Evolutionary conservation across 30 jellyfish, hydroid and myxozoan species (phyloP), one percentile per base, ranked within the genome.

Genomic region (Sanderia malayensis): DNA sequence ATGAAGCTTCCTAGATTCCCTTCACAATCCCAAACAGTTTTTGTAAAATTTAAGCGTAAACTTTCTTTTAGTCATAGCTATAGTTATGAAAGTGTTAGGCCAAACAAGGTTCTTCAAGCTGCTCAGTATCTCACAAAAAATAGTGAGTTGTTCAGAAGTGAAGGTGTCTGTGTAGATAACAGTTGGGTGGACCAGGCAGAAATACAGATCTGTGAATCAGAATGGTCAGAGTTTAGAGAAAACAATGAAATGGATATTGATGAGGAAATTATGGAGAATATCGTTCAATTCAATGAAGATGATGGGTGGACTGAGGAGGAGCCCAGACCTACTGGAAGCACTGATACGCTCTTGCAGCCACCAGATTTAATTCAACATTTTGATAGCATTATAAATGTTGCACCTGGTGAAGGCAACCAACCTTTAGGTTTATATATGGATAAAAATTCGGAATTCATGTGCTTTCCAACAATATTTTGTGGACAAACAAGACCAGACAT

Each of bases 351-450:
- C 9, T 64, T 73, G 10, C 57, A 53, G 28, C 28, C 44, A 18
- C 29, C 65, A 25, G 68, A 53, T 59, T 8, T 46, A 23, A 10
- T 1, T 58, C 27, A 52, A 63, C 15, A 63, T 15, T 19, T 17
- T 45, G 55, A 49, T 25, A 18, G 11, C 34, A 58, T 17, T 11
- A 71, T 1, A n/a, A n/a, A n/a, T n/a, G n/a, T n/a, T n/a, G n/a
- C n/a, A n/a, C n/a, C 79, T 18, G 64, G 79, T 11, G 79, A 73
- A 26, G 79, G 85, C 24, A 73, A 73, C 55, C 76, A 41, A 31
- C 85, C 85, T 2, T 25, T 73, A 26, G 85, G 76, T 6, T 4
- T 73, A 26, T 73, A 52, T 33, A 11, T 17, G 6, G 85, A 58
- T 37, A 53, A 53, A 55, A 21, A 73, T 73, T 47, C 78, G 34